Percentiles rank a stretch among this genome's conserved stretches.
phyloP scores from a whole-genome alignment of 2,113 vertebrate genomes.

The Leucosticte australis region DNA sequence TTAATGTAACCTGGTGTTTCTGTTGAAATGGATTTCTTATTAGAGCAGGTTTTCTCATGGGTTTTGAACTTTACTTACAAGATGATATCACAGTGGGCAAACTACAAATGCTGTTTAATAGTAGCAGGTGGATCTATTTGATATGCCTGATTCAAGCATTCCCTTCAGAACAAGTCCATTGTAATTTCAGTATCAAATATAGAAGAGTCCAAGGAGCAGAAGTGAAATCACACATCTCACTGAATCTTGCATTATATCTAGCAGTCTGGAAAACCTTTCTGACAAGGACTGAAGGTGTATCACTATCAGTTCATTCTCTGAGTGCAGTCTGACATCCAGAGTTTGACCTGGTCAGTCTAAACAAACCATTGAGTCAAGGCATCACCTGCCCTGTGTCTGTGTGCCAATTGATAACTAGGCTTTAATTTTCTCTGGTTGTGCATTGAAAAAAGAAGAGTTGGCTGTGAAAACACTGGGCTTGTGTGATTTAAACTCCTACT shows the following conservation, averaged over 20 bases:
- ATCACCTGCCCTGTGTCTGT: accelerated
- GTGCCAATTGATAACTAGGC: background rate
- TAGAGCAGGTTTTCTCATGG: background rate
- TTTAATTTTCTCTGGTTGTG: background rate
- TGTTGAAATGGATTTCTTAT: background rate
- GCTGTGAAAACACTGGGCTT: background rate
- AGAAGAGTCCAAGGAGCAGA: background rate
- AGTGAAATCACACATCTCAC: background rate
- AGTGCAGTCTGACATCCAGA: background rate
- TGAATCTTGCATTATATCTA: background rate
- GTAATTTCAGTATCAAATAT: background rate
- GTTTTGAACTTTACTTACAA: background rate
- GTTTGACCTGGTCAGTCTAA: background rate
- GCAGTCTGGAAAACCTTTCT: background rate
- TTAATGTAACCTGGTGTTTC: background rate
- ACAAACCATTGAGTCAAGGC: background rate
- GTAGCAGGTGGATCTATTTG: background rate
- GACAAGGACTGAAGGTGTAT: background rate
- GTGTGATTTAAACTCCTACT: background rate
- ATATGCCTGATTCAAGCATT: background rate
- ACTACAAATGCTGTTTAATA: background rate
- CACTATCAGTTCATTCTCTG: background rate
- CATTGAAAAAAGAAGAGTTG: background rate
- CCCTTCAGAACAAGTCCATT: background rate
- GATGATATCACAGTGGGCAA: background rate